Base-by-base conservation (phyloP, 2,797 vertebrate genomes). In the Spinus pinus region DNA sequence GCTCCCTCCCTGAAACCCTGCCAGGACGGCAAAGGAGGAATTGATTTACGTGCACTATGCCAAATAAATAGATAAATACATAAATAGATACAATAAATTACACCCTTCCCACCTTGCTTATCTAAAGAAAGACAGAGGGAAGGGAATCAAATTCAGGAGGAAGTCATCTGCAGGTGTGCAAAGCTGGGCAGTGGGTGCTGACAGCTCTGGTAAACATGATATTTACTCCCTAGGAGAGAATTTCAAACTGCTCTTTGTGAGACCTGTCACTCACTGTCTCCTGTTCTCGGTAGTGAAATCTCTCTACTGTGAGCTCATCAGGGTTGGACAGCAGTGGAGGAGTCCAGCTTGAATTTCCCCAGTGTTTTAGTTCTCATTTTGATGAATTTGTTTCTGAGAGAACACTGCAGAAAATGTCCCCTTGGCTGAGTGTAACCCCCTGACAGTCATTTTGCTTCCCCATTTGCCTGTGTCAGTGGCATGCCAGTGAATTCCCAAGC, bases 161-260 rank as follows among this genome's bases (percentile, higher is more conserved):
- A 93, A 87, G 69, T 86, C 19, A 49, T 49, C 66, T 86, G 88
- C 91, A 93, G 95, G 82, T 93, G 80, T 31, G 7, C 61, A 87
- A 81, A 80, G 53, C 77, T 92, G 84, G 78, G 65, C 86, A 85
- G 31, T 87, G 86, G 79, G 78, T 94, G 94, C 67, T 93, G 86
- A 92, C 78, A 89, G 81, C 31, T 2, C 60, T 92, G 50, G 66
- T 88, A 96, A 93, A 88, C 37, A 54, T 71, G 84, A 71, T 91
- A 91, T 94, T 94, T 86, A 65, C 91, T 92, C 46, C 72, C 50
- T 75, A 27, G 69, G 79, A 87, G 58, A 89, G 94, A 90, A 96
- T 94, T 91, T 88, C 3, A 8, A 75, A 50, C 57, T 81, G 89
- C 65, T 88, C 27, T 92, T 95, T 91, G 56, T 89, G 72, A 86